A percentile compares a stretch with the other conserved stretches of the same genome.
Conservation (phyloP, 2,888 invertebrate genomes). For the Pherbina coryleti region DNA sequence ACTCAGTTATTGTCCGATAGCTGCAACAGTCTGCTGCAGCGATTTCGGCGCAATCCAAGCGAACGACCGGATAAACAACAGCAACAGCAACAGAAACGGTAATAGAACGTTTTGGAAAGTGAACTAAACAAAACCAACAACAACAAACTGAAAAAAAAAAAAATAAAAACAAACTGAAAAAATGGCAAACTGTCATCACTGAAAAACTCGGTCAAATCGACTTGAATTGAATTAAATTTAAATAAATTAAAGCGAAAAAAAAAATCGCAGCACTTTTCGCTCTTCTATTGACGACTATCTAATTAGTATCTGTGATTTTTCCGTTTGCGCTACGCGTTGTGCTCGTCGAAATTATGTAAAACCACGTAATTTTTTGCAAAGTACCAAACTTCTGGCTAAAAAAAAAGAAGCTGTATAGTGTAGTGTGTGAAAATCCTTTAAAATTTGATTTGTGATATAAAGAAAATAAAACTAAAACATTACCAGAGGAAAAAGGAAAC, state of each 20-base stretch:
- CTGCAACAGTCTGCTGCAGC: constrained; percentile 86
- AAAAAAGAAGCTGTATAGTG: too few relatives aligned
- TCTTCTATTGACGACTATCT: too few relatives aligned
- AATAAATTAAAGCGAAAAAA: neutral
- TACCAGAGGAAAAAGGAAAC: too few relatives aligned
- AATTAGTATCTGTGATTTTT: too few relatives aligned
- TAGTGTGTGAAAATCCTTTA: too few relatives aligned
- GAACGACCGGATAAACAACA: constrained; percentile 73
- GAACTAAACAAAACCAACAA: constrained; percentile 34
- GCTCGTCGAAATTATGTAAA: too few relatives aligned
- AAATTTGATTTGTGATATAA: too few relatives aligned
- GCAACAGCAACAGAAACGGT: constrained; percentile 59
- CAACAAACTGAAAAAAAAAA: constrained; percentile 35
- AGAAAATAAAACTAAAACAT: too few relatives aligned
- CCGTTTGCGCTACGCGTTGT: too few relatives aligned
- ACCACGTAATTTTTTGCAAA: too few relatives aligned
- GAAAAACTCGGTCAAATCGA: constrained; percentile 41
- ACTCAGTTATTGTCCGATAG: constrained; percentile 89
- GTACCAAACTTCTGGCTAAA: too few relatives aligned
- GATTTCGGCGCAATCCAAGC: constrained; percentile 84
- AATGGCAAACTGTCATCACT: constrained; percentile 32
- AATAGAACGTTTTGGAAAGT: constrained; percentile 19
- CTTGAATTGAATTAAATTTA: neutral
- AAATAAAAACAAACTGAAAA: constrained; percentile 31
- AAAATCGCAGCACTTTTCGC: constrained; percentile 17